Percentiles rank a stretch among this genome's conserved stretches.
phyloP scores from a whole-genome alignment of 2,113 vertebrate species.

The Rhabdornis inornatus region DNA sequence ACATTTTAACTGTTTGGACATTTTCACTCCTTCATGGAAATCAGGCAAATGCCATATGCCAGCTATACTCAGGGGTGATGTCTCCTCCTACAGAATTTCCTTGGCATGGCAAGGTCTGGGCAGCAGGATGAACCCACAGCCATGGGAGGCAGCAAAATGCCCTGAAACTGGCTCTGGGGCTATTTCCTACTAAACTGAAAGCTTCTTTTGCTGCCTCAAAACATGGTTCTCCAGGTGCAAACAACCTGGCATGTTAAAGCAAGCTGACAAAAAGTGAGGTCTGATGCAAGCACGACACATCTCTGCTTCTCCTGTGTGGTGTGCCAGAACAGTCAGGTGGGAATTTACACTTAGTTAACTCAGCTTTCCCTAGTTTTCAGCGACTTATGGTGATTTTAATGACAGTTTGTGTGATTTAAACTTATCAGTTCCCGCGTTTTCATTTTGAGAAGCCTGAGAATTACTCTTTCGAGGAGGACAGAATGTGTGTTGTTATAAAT shows the following conservation, averaged over 20 bases:
- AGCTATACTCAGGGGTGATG: neutral
- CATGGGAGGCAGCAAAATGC: fast-evolving
- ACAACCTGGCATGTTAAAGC: fast-evolving
- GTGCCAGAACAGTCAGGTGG: neutral
- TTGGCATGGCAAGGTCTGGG: neutral
- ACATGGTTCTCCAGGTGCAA: neutral
- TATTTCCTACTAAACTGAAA: neutral
- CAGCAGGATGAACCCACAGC: neutral
- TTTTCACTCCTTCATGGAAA: neutral
- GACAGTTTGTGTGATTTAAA: neutral
- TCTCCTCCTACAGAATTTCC: neutral
- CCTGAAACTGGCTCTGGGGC: neutral
- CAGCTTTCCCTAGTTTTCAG: neutral
- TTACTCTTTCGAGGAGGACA: neutral
- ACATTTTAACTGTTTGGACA: neutral
- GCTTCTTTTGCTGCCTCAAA: fast-evolving
- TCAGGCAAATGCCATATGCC: neutral
- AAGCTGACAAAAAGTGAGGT: neutral
- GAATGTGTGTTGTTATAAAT: neutral
- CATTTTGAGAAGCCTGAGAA: neutral
- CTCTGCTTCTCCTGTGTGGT: fast-evolving
- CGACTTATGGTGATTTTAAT: neutral
- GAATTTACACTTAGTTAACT: neutral
- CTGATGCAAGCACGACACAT: fast-evolving
- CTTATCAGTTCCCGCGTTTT: neutral